Evolutionary conservation across 2,888 invertebrate species (phyloP), one percentile per base, ranked within the genome.

Genomic region (Melangyna quadrimaculata): DNA sequence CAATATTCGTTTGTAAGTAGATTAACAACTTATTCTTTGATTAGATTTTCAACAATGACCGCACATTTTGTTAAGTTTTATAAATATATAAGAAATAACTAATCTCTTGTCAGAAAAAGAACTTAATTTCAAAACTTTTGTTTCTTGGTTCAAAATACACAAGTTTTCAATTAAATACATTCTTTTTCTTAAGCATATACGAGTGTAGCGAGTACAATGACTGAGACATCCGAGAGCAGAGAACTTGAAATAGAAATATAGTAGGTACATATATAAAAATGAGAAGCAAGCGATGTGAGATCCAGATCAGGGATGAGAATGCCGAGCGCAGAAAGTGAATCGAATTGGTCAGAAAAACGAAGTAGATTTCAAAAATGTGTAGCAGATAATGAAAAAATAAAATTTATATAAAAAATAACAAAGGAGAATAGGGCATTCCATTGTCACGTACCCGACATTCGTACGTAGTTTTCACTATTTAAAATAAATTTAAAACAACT

Each of bases 201-300:
- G 45, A 32, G 57, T 59, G 57, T 32, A 57, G 27, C 14, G 27
- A n/a, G 48, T 55, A 71, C 71, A 71, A 71, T 57, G 32, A 45
- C 71, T 55, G 43, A 45, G 22, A 8, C 27, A 43, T 19, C 12
- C 53, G 32, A 71, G 71, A 57, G 45, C 29, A 57, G 55, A 57
- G 55, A 71, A 59, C 57, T 43, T 59, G 71, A 71, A 71, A 32
- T 2, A 40, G 22, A 32, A 57, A 71, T 40, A n/a, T n/a, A n/a
- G n/a, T n/a, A n/a, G n/a, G n/a, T n/a, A n/a, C n/a, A n/a, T n/a
- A 29, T 40, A 22, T 45, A 32, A 2, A 45, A 43, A 70, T 24
- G 29, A 27, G 14, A 40, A 70, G 19, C 17, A 53, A 69, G 3
- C 27, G 7, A 55, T 40, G 40, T n/a, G n/a, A n/a, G n/a, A n/a